A percentile compares a stretch with the other conserved stretches of the same genome.
Evolutionary conservation across 2,797 vertebrate species (phyloP).

Genomic region (Phoebastria nigripes): DNA sequence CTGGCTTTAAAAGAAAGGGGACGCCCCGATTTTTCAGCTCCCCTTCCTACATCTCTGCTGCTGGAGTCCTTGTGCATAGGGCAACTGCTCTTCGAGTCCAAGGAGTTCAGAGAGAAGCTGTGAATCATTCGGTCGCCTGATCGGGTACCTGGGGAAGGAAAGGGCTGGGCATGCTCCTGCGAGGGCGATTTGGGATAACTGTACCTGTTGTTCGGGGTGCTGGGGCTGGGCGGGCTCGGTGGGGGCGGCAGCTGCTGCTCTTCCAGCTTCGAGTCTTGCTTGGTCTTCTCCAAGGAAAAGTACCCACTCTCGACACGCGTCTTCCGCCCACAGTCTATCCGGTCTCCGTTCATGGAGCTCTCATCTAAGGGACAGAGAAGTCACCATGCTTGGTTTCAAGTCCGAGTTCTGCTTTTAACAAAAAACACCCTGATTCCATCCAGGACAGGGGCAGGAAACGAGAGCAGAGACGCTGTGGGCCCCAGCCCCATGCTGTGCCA

Average conservation of each 20-base stretch:
- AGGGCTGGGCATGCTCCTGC: slow-evolving; percentile 80
- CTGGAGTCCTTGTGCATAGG: slow-evolving; percentile 58
- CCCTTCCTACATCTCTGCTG: slow-evolving; percentile 74
- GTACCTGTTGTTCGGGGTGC: slow-evolving; percentile 82
- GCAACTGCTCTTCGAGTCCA: slow-evolving; percentile 81
- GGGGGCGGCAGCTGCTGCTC: slow-evolving; percentile 75
- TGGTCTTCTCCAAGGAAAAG: slow-evolving; percentile 96
- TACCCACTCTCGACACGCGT: slow-evolving; percentile 94
- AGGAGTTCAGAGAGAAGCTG: slow-evolving; percentile 88
- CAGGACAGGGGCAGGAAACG: not conserved
- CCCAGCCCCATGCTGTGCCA: fast-evolving
- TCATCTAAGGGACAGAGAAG: slow-evolving; percentile 72
- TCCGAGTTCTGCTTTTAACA: not conserved
- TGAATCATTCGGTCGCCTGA: slow-evolving; percentile 80
- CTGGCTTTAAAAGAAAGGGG: slow-evolving; percentile 80
- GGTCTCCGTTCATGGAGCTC: slow-evolving; percentile 72
- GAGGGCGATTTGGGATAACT: slow-evolving; percentile 75
- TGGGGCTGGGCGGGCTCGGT: slow-evolving; percentile 74
- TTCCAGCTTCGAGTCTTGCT: slow-evolving; percentile 82
- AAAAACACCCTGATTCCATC: not conserved
- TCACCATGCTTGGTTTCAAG: not conserved
- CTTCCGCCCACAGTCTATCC: slow-evolving; percentile 84
- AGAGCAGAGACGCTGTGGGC: not conserved
- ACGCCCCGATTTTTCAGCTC: slow-evolving; percentile 70
- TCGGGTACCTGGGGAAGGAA: slow-evolving; percentile 82